Conservation (phyloP, 2,113 vertebrate genomes). For the Ascaphus truei region DNA sequence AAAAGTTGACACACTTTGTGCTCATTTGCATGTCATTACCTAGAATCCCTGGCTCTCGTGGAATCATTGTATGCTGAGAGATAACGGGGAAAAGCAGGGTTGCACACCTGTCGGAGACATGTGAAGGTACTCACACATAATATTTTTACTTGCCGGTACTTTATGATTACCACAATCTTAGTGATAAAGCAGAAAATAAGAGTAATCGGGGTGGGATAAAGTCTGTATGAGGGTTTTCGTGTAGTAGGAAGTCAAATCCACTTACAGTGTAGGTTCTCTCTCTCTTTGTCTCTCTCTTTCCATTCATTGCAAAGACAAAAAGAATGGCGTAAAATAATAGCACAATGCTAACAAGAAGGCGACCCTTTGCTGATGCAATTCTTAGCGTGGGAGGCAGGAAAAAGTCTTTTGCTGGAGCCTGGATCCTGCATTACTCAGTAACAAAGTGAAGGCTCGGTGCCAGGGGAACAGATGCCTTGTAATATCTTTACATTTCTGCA, state of each 20-base stretch:
- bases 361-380: not conserved
- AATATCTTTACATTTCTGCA: not conserved
- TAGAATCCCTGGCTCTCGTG: too few relatives aligned
- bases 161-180: too few relatives aligned
- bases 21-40: too few relatives aligned
- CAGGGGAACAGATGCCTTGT: slow-evolving; percentile 14
- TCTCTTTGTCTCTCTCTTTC: not conserved
- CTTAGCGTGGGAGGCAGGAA: slow-evolving; percentile 17
- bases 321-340: not conserved
- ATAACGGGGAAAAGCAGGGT: too few relatives aligned
- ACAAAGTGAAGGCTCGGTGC: not conserved
- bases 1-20: too few relatives aligned
- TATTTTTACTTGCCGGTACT: too few relatives aligned
- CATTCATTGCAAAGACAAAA: slow-evolving; percentile 12
- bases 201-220: not conserved
- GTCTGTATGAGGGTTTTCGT: not conserved
- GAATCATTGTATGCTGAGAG: too few relatives aligned
- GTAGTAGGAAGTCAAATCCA: not conserved
- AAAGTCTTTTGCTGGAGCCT: slow-evolving; percentile 16
- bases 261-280: not conserved
- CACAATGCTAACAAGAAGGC: slow-evolving; percentile 4
- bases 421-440: slow-evolving; percentile 20
- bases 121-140: too few relatives aligned
- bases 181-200: too few relatives aligned
- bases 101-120: too few relatives aligned